Evolutionary conservation across 1,140 invertebrate species (phyloP).

Genomic region (silkworm (Bombyx mori)): ASM3026992v2 NC_085116.1:15813001-15813500

Average conservation of each 20-base stretch:
- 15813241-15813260: background rate
- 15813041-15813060: conserved; percentile 31
- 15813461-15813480: no score
- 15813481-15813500: no score
- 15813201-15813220: conserved; percentile 35
- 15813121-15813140: conserved; percentile 53
- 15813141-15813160: conserved; percentile 52
- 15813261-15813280: no score
- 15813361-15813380: no score
- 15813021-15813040: conserved; percentile 64
- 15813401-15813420: no score
- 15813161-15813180: conserved; percentile 56
- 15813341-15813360: no score
- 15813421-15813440: no score
- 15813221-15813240: conserved; percentile 29
- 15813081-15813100: conserved; percentile 49
- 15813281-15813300: no score
- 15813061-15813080: conserved; percentile 20
- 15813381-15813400: no score
- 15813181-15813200: conserved; percentile 52
- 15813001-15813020: conserved; percentile 75
- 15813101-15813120: conserved; percentile 56
- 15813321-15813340: no score
- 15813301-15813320: no score
- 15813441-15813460: no score